Percentiles rank a stretch among this genome's conserved stretches.
Conservation (phyloP, 2,113 vertebrate species). For the Ivindomyrus marchei region DNA sequence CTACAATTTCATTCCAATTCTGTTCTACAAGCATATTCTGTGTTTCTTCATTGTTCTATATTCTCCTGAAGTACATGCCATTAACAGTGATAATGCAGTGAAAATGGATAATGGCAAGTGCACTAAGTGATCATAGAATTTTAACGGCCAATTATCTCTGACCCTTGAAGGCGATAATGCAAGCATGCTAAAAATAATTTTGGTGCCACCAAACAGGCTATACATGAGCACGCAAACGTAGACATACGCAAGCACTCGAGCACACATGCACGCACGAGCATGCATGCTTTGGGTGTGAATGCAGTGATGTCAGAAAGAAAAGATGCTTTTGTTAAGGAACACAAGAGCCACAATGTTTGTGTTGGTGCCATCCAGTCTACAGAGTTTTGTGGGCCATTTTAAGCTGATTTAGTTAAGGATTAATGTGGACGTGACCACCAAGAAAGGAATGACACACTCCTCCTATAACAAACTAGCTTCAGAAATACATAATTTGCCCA, state of each 20-base stretch:
- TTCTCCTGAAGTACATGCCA: slow-evolving; percentile 12
- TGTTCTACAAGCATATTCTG: not conserved
- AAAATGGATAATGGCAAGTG: slow-evolving; percentile 54
- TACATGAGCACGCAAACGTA: not conserved
- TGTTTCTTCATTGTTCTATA: slow-evolving; percentile 11
- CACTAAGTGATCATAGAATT: slow-evolving; percentile 59
- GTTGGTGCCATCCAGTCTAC: not conserved
- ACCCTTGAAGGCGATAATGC: not conserved
- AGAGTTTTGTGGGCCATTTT: not conserved
- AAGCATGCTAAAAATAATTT: not conserved
- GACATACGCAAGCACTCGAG: too few relatives aligned
- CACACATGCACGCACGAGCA: too few relatives aligned
- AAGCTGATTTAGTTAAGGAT: not conserved
- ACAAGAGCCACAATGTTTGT: not conserved
- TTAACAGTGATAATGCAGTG: slow-evolving; percentile 46
- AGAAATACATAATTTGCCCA: not conserved
- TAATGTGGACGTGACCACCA: not conserved
- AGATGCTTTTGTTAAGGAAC: not conserved
- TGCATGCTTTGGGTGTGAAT: not conserved
- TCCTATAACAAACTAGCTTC: not conserved
- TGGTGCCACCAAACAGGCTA: not conserved
- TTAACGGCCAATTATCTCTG: slow-evolving; percentile 41
- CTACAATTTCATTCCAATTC: not conserved
- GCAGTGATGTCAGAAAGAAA: too few relatives aligned
- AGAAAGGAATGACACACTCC: not conserved